A percentile compares a stretch with the other conserved stretches of the same genome.
Evolutionary conservation across 2,113 vertebrate species (phyloP).

Genomic region (Lamprologus callipterus): DNA sequence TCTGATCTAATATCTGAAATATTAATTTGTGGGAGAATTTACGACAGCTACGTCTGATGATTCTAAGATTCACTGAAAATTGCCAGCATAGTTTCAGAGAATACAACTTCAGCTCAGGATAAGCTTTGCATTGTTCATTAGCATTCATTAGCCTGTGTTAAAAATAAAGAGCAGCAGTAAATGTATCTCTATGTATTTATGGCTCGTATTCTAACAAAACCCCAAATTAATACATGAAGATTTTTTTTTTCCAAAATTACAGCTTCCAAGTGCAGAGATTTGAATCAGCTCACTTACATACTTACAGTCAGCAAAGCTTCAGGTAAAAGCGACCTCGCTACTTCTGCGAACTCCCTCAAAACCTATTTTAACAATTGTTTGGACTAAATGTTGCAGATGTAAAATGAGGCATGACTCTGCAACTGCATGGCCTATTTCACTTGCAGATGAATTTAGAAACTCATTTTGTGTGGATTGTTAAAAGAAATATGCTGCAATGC

Average conservation of each 20-base stretch:
- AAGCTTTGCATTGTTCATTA: neutral
- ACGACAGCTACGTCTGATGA: neutral
- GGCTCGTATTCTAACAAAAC: neutral
- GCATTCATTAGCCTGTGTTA: neutral
- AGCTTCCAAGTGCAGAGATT: neutral
- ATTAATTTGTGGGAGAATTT: neutral
- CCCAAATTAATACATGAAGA: neutral
- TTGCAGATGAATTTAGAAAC: conserved; percentile 6
- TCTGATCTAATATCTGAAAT: neutral
- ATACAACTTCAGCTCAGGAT: neutral
- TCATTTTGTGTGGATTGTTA: neutral
- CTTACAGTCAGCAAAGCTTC: neutral
- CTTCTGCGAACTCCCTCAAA: neutral
- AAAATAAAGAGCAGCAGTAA: neutral
- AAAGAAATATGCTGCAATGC: neutral
- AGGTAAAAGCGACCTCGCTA: neutral
- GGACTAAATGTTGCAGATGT: neutral
- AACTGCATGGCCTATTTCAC: conserved; percentile 11
- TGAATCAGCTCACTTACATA: neutral
- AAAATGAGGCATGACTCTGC: conserved; percentile 31
- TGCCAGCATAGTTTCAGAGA: neutral
- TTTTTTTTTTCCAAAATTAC: neutral
- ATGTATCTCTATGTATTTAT: neutral
- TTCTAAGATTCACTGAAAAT: neutral
- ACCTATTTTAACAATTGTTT: neutral